Percentiles rank a stretch among this genome's conserved stretches.
Evolutionary conservation across 2,888 invertebrate genomes (phyloP).

Genomic region (Eupithecia centaureata): DNA sequence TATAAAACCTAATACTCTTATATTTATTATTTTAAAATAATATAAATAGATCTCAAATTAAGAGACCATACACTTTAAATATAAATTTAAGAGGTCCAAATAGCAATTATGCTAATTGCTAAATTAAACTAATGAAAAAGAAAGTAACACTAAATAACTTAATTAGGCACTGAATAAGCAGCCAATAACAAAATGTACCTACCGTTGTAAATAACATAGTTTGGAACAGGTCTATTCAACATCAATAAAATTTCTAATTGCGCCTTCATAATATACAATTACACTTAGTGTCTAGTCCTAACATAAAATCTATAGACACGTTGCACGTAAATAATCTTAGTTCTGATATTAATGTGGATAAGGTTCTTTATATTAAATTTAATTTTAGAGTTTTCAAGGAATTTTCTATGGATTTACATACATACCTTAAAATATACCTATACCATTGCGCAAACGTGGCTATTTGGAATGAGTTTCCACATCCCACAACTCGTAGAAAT

Average conservation of each 20-base stretch:
- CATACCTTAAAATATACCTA: neutral
- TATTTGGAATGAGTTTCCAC: slow-evolving; percentile 23
- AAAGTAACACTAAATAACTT: neutral
- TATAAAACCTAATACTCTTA: too few relatives aligned
- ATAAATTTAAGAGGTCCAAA: neutral
- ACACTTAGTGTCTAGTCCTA: neutral
- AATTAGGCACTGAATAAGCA: neutral
- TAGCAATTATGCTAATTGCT: too few relatives aligned
- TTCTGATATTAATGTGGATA: neutral
- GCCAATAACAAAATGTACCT: neutral
- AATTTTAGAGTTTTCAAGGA: neutral
- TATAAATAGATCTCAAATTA: too few relatives aligned
- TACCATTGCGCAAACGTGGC: slow-evolving; percentile 6
- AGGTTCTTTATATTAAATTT: neutral
- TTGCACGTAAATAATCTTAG: neutral
- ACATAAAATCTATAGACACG: too few relatives aligned
- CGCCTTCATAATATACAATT: neutral
- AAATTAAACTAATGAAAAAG: neutral
- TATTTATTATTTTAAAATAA: too few relatives aligned
- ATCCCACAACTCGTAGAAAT: slow-evolving; percentile 16
- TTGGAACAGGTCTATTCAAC: neutral
- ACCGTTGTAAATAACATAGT: neutral
- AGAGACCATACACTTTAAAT: too few relatives aligned
- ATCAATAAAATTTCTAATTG: neutral
- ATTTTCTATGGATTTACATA: too few relatives aligned